Base-by-base conservation (phyloP, 2,797 vertebrate species). In the Florisuga fusca region DNA sequence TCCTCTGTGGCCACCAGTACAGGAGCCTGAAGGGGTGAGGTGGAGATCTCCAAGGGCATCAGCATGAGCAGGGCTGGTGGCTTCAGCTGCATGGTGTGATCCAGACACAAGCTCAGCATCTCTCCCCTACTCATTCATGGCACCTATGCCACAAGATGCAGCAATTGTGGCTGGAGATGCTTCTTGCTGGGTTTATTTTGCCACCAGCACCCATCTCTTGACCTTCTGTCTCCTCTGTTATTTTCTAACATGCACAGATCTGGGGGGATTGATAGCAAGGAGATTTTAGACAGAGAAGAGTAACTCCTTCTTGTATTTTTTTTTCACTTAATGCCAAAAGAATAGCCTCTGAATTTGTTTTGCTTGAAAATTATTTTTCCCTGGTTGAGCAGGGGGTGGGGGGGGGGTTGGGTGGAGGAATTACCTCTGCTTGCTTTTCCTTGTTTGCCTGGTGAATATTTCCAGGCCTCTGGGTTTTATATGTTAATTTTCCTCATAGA, bases 401-500 rank as follows among this genome's bases (percentile, higher is more conserved):
- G 58, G 18, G 62, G n/a, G 62, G n/a, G 38, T 38, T 0, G 9
- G 63, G 68, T 48, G 36, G 29, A 79, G 26, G 55, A 62, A 64
- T 59, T 74, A 59, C 85, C 38, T 71, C 46, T 72, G 54, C 55
- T 71, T 46, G 33, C 5, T 6, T 84, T 72, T 73, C 59, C 29
- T 12, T 0, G 0, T 43, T 79, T 46, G 3, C 21, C 36, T 15
- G 12, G 54, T 27, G 55, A 87, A 62, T 58, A 41, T 89, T 97
- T 92, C 92, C 31, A 27, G 61, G 66, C 50, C 9, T 57, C 71
- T 84, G 34, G 77, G 58, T 66, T 81, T 86, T 90, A 26, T 34
- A 63, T 63, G 87, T 66, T 90, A 88, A 84, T 95, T 93, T 79
- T 81, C 67, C 86, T 59, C 90, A 81, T 76, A 69, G 76, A 87